Evolutionary conservation across 2,888 invertebrate genomes (phyloP), one percentile per base, ranked within the genome.

Genomic region (Drosophila birchii): DNA sequence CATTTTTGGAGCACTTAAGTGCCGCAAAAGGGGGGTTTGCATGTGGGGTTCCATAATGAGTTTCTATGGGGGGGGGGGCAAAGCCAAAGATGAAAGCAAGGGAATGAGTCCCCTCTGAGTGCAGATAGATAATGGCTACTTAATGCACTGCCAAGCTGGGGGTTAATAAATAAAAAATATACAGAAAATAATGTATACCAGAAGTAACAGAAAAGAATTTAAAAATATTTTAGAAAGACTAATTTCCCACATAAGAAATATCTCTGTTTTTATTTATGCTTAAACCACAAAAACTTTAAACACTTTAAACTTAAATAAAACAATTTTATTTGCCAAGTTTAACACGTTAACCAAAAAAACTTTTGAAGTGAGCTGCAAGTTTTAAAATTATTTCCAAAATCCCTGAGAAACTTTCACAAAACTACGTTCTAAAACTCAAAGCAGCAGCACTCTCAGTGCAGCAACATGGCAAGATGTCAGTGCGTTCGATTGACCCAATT

Each of bases 1-100:
- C 75, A 78, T 72, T 58, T 53, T 75, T 71, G 75, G 72, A 72
- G 76, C 85, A 70, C 78, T 77, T 70, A 76, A 78, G 72, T 69
- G 72, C 69, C 60, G 58, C 73, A 66, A 73, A 51, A 76, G 41
- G 36, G 26, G 41, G 18, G 60, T 18, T 29, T 29, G 51, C 53
- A 54, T 62, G 53, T 63, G 55, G 56, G 63, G 38, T 29, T 53
- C 45, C 57, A 53, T 71, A 55, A 74, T 83, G 76, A 68, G 56
- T 69, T 68, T 80, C 74, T 57, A 70, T 68, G 75, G 59, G 55
- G 36, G 32, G 75, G 59, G 55, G 36, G 32, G 53, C 38, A 45
- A 45, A 53, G 41, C 36, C 12, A 34, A 47, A 47, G 47, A 49
- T 26, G 20, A 26, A 45, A 56, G 32, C 43, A 39, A 9, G 57